Evolutionary conservation across 2,888 invertebrate species (phyloP).

Genomic region (Tanypteryx hageni): DNA sequence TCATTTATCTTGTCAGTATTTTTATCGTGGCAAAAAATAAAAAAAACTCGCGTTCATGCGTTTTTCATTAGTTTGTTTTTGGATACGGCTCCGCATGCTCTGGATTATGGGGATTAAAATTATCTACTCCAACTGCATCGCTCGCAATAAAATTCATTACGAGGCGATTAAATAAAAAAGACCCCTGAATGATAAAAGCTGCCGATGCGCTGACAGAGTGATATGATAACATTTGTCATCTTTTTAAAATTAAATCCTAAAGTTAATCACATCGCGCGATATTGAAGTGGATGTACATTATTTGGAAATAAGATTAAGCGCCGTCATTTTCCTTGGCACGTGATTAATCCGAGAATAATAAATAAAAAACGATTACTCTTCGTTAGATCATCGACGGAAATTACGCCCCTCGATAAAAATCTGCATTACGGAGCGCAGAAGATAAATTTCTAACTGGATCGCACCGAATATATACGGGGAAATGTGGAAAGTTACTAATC

Average conservation of each 20-base stretch:
- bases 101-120: conserved; percentile 60
- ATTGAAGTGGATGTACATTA: conserved; percentile 54
- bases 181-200: conserved; percentile 23
- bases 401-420: conserved; percentile 32
- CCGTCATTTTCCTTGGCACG: conserved; percentile 36
- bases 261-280: conserved; percentile 58
- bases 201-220: conserved; percentile 56
- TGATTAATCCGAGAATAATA: conserved; percentile 33
- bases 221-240: conserved; percentile 53
- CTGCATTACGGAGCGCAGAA: not conserved
- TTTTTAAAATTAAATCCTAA: conserved; percentile 55
- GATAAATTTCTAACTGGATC: conserved; percentile 25
- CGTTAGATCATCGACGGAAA: conserved; percentile 16
- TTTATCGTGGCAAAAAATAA: conserved; percentile 23
- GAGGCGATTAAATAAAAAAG: conserved; percentile 50
- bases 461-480: not conserved
- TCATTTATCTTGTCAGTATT: conserved; percentile 59
- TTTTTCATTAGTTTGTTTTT: conserved; percentile 58
- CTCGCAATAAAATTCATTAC: conserved; percentile 62
- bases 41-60: conserved; percentile 36
- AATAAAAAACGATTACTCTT: conserved; percentile 3
- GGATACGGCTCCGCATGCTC: conserved; percentile 34
- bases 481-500: not conserved
- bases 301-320: conserved; percentile 56
- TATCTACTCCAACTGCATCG: conserved; percentile 62